Evolutionary conservation across 2,888 invertebrate species (phyloP), one percentile per base, ranked within the genome.

Genomic region (Ctena decussata): DNA sequence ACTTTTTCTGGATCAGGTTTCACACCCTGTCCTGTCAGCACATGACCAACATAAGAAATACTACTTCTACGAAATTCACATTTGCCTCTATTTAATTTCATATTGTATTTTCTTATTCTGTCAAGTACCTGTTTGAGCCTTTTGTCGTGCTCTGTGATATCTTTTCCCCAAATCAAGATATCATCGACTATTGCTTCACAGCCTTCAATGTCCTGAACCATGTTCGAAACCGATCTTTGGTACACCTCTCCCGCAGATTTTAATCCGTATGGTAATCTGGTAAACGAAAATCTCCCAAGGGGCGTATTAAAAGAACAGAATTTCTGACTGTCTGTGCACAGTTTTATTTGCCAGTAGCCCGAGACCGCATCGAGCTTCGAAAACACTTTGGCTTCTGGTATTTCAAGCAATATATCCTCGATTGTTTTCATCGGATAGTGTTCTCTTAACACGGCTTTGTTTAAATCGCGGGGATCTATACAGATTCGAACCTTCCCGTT

Each of bases 221-320:
- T 73, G n/a, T n/a, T n/a, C n/a, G n/a, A 84, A 37, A 84, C 70
- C 27, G 72, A 24, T 35, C 46, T 80, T 37, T 87, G 87, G 30
- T 81, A 81, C 0, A 84, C 82, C 74, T 88, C 88, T 24, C 76
- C 35, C 0, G 86, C 86, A 0, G 84, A 85, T 37, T 74, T 81
- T 1, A 86, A 84, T 18, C 88, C 85, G 72, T 80, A 86, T 0
- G 86, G 85, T 3, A 86, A 24, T 15, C 87, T 24, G 15, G 53
- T 73, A 49, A 82, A 88, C 1, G 78, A 76, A n/a, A 81, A 86
- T 39, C 84, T 37, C 0, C 85, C 86, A 30, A 80, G 85, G 15
- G 82, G 85, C 0, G 85, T 82, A 35, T 89, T 86, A 21, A 89
- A n/a, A n/a, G n/a, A 82, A 41, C 86, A 89, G 0, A 87, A 65